Percentiles rank a stretch among this genome's conserved stretches.
Conservation (phyloP, 2,888 invertebrate genomes). For the Pyrocoelia pectoralis region DNA sequence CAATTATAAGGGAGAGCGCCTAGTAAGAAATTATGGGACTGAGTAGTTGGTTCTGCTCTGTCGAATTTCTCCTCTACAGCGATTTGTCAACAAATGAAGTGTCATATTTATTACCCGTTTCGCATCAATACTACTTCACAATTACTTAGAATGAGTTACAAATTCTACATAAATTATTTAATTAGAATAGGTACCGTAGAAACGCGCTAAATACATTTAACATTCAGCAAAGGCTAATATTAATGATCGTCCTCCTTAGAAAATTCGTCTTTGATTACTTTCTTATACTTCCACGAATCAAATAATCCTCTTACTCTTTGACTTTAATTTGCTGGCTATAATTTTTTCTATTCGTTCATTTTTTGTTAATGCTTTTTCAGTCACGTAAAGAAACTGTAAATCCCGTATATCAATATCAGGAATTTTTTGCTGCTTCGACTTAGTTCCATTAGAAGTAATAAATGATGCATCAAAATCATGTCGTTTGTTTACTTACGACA, state of each 20-base stretch:
- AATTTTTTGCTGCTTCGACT: conserved; percentile 38
- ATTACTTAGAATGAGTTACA: background rate
- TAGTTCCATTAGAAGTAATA: conserved; percentile 54
- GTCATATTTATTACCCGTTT: conserved; percentile 29
- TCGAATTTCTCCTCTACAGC: conserved; percentile 50
- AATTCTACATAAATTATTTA: conserved; percentile 32
- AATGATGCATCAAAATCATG: conserved; percentile 54
- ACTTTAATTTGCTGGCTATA: conserved; percentile 28
- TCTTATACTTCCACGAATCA: conserved; percentile 47
- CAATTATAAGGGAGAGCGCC: conserved; percentile 55
- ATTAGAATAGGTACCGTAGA: conserved; percentile 42
- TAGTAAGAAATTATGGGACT: conserved; percentile 42
- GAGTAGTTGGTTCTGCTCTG: conserved; percentile 51
- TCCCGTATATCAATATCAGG: conserved; percentile 31
- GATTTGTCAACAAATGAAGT: conserved; percentile 29
- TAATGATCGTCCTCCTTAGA: conserved; percentile 44
- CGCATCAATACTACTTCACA: background rate
- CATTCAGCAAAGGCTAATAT: conserved; percentile 50
- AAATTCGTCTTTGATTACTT: conserved; percentile 46
- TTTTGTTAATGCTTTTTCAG: background rate
- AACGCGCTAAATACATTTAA: conserved; percentile 47
- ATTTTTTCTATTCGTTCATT: conserved; percentile 15
- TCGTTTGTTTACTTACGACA: conserved; percentile 48
- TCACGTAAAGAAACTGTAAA: conserved; percentile 36
- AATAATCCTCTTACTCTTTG: conserved; percentile 50